Evolutionary conservation across 2,888 invertebrate genomes (phyloP), one percentile per base, ranked within the genome.

Genomic region (Epinotia brunnichana): DNA sequence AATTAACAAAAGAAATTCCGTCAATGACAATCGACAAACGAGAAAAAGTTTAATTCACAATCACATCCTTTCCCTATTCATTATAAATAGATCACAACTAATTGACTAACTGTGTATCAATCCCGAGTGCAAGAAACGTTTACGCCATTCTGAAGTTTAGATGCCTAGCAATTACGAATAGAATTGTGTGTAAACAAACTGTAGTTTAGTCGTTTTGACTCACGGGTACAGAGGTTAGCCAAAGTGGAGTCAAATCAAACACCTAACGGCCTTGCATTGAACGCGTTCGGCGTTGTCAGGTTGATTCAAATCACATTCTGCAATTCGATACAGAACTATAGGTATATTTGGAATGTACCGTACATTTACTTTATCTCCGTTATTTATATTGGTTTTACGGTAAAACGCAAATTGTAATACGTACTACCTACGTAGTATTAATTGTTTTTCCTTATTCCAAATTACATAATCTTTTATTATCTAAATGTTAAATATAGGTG

Each of bases 221-320:
- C 3, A 15, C 2, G n/a, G 0, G 10, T 35, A 10, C 9, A 2
- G 41, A 41, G 41, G 41, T 41, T 41, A 48, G 19, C 39, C 51
- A 41, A 66, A 66, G n/a, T 2, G 9, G 39, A 56, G 54, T 66
- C 17, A 63, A 54, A 39, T 64, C 53, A 9, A 66, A 66, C 39
- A 66, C 64, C 53, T 15, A 39, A 21, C 19, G 66, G n/a, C 66
- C 66, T 66, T 66, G 54, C 64, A 53, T 66, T 56, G 66, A 54
- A 17, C 54, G 57, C 57, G 29, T 9, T 15, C 29, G n/a, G 5
- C 24, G 48, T 62, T 62, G 62, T 62, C 41, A 41, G 21, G 41
- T 54, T 39, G 19, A 54, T 10, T 21, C 54, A 29, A 57, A 57
- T 29, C 41, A 66, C 66, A 56, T 24, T 66, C 54, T 56, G 54